Percentiles rank a stretch among this genome's conserved stretches.
These are phyloP conservation scores for Stegostoma tigrinum DNA, from an alignment of 2,113 vertebrate genomes.

Conservation along the genomic window DNA sequence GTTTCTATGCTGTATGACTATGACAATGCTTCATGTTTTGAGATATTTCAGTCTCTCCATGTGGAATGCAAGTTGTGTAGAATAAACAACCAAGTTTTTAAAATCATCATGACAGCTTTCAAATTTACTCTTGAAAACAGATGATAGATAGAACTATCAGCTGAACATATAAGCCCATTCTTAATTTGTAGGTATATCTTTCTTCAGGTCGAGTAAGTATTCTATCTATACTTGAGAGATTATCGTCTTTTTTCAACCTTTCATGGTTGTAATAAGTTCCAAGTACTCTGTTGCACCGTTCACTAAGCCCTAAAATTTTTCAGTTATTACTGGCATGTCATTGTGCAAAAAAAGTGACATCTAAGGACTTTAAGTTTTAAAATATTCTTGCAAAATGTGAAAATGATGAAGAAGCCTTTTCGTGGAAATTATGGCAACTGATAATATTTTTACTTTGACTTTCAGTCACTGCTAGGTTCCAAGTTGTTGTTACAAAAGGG, in stretches of 20 bases:
- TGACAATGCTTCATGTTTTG: not conserved
- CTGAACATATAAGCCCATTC: not conserved
- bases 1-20: not conserved
- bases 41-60: not conserved
- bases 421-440: not conserved
- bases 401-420: not conserved
- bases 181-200: not conserved
- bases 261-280: not conserved
- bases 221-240: not conserved
- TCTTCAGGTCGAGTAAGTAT: not conserved
- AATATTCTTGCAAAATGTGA: not conserved
- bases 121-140: constrained; percentile 16
- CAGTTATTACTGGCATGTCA: not conserved
- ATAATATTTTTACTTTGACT: not conserved
- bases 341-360: not conserved
- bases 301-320: not conserved
- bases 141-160: not conserved
- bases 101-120: constrained; percentile 38
- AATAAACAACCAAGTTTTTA: not conserved
- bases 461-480: not conserved
- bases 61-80: not conserved
- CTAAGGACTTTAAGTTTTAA: not conserved
- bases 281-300: not conserved
- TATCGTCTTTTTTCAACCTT: not conserved
- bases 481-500: not conserved